These are phyloP conservation scores for Asobara japonica DNA, from an alignment of 1,140 invertebrate species.

Conservation along the genomic window DNA sequence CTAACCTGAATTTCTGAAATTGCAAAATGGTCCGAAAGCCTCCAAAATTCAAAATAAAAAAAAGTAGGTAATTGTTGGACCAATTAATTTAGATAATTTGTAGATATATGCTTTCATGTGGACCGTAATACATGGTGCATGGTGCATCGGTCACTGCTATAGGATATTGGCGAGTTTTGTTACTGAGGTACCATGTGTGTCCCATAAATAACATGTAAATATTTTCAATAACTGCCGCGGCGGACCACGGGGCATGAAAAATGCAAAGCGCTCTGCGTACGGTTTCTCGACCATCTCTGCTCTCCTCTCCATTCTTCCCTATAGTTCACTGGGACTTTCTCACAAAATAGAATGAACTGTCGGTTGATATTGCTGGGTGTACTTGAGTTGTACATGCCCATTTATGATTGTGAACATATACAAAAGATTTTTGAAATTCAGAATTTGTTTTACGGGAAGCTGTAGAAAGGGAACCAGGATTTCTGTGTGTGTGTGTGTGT, in stretches of 20 bases:
- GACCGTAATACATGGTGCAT: slow-evolving; percentile 12
- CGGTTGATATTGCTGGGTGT: slow-evolving; percentile 35
- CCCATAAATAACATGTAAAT: slow-evolving; percentile 65
- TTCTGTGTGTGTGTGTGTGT: too few relatives aligned
- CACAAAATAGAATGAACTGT: slow-evolving; percentile 30
- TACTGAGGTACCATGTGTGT: slow-evolving; percentile 54
- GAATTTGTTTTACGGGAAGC: too few relatives aligned
- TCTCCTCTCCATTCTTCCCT: slow-evolving; percentile 24
- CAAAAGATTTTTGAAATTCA: slow-evolving; percentile 55
- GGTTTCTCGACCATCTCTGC: slow-evolving; percentile 33
- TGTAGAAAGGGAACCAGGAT: too few relatives aligned
- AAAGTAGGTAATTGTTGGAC: too few relatives aligned
- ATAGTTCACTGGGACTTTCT: neutral
- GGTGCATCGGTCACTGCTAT: slow-evolving; percentile 25
- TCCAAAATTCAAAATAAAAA: too few relatives aligned
- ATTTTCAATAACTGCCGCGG: slow-evolving; percentile 60
- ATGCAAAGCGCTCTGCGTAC: slow-evolving; percentile 60
- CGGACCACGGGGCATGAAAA: slow-evolving; percentile 53
- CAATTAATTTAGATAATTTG: too few relatives aligned
- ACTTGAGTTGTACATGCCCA: slow-evolving; percentile 31
- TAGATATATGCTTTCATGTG: too few relatives aligned
- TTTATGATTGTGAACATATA: slow-evolving; percentile 47
- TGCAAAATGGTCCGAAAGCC: too few relatives aligned
- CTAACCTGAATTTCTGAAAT: too few relatives aligned
- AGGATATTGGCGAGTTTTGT: slow-evolving; percentile 48